Evolutionary conservation across 2,113 vertebrate species (phyloP).

Genomic region (Aphyosemion australe): DNA sequence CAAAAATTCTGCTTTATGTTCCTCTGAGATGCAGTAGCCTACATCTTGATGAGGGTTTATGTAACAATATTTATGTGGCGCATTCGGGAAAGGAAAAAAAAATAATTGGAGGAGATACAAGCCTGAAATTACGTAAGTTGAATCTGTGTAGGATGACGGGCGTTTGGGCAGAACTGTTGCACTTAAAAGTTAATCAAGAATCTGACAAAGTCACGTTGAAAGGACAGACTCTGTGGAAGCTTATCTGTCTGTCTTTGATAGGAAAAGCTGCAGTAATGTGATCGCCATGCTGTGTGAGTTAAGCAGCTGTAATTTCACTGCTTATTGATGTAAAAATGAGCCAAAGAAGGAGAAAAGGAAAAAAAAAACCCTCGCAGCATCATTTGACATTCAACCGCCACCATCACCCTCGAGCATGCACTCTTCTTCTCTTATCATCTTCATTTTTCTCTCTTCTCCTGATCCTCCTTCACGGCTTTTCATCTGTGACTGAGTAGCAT

Average conservation of each 20-base stretch:
- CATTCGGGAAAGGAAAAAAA: slow-evolving; percentile 11
- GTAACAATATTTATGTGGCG: slow-evolving; percentile 48
- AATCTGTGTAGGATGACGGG: slow-evolving; percentile 40
- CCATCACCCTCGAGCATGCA: slow-evolving; percentile 37
- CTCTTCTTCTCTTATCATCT: slow-evolving; percentile 40
- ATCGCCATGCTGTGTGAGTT: slow-evolving; percentile 16
- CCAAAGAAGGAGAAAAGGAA: slow-evolving; percentile 13
- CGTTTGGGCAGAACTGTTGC: background rate
- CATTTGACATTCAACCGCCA: slow-evolving; percentile 57
- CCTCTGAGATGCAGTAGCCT: slow-evolving; percentile 46
- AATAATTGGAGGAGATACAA: slow-evolving; percentile 26
- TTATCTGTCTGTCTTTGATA: slow-evolving; percentile 10
- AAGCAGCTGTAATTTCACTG: slow-evolving; percentile 50
- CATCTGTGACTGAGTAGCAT: slow-evolving; percentile 29
- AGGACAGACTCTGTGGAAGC: slow-evolving; percentile 11
- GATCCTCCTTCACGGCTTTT: slow-evolving; percentile 44
- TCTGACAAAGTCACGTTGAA: slow-evolving; percentile 12
- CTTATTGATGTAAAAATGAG: slow-evolving; percentile 45
- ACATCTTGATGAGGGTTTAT: slow-evolving; percentile 49
- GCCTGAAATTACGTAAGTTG: slow-evolving; percentile 44
- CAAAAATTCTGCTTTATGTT: slow-evolving; percentile 56
- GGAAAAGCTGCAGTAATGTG: background rate
- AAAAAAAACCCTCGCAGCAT: slow-evolving; percentile 42
- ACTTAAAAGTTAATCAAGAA: slow-evolving; percentile 13
- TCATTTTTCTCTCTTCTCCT: slow-evolving; percentile 29